Conservation (phyloP, 2,113 vertebrate species). For the Mellivora capensis region DNA sequence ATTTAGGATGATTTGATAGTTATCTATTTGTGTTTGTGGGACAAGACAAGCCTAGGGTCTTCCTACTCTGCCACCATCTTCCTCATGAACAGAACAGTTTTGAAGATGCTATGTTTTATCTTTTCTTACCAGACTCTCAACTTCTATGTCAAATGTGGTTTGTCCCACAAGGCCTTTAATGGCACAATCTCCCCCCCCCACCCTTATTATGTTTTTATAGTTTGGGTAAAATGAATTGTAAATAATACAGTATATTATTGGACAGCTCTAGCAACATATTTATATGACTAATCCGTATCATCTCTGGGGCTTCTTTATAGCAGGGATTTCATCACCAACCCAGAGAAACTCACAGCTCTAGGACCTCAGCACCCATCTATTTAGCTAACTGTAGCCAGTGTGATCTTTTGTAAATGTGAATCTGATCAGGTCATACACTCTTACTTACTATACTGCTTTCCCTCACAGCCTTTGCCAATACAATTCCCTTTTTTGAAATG, state of each 20-base stretch:
- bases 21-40: not conserved
- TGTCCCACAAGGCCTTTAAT: not conserved
- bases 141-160: not conserved
- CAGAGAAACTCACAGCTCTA: not conserved
- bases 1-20: not conserved
- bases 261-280: not conserved
- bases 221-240: not conserved
- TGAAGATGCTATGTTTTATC: not conserved
- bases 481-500: not conserved
- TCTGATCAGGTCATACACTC: not conserved
- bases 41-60: not conserved
- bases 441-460: not conserved
- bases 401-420: not conserved
- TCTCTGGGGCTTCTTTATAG: not conserved
- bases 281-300: not conserved
- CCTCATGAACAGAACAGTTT: not conserved
- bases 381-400: not conserved
- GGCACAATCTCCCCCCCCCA: not conserved
- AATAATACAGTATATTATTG: not conserved
- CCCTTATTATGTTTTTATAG: not conserved
- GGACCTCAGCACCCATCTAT: not conserved
- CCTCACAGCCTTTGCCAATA: not conserved
- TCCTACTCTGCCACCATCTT: not conserved
- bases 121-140: not conserved
- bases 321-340: not conserved